Evolutionary conservation across 1,140 invertebrate species (phyloP).

Genomic region (Platyscapa corneri): DNA sequence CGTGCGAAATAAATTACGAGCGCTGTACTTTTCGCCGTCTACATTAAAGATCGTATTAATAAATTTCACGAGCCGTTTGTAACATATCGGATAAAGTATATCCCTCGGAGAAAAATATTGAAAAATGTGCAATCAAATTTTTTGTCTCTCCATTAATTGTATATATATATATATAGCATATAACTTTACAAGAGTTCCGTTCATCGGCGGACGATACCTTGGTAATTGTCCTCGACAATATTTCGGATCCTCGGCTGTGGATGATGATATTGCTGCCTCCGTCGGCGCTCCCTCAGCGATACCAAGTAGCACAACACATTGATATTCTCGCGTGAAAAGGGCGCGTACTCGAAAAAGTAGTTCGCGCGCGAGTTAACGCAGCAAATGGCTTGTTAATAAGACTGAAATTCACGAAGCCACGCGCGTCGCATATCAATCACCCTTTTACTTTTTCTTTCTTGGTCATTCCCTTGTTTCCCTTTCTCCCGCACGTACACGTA

Average conservation of each 20-base stretch:
- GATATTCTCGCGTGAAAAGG: not conserved
- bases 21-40: not conserved
- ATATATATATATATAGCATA: no score
- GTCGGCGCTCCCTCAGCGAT: no score
- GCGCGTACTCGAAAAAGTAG: not conserved
- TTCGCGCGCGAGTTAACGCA: not conserved
- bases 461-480: not conserved
- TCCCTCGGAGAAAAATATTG: not conserved
- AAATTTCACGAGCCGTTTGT: not conserved
- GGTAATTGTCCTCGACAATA: not conserved
- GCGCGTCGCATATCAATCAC: conserved; percentile 14
- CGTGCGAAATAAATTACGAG: not conserved
- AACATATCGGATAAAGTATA: not conserved
- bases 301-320: not conserved
- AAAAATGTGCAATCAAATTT: not conserved
- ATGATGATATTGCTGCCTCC: no score
- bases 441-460: not conserved
- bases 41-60: not conserved
- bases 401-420: not conserved
- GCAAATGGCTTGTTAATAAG: conserved; percentile 7
- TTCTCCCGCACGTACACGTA: not conserved
- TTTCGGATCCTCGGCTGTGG: not conserved
- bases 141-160: not conserved
- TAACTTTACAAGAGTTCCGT: not conserved
- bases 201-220: not conserved